Base-by-base conservation (phyloP, 2,113 vertebrate genomes). In the Hyaena hyaena region DNA sequence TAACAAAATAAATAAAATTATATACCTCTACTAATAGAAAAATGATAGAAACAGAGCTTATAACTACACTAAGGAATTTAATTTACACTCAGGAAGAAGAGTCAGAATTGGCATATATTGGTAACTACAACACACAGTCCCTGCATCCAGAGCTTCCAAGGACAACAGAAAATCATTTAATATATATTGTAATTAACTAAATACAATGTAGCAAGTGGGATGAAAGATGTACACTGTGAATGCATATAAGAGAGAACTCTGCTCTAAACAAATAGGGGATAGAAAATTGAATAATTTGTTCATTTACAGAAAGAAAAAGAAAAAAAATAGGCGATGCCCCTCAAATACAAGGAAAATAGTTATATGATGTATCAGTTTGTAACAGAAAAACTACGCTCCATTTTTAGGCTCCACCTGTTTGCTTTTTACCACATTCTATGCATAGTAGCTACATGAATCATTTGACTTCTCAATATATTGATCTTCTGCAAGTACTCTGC, bases 1-100 rank as follows among this genome's bases (percentile, higher is more conserved):
- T 0, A 85, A 84, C 12, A 95, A 96, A 96, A 95, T 65, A 91
- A 84, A 77, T 76, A 83, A 92, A 87, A 77, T 43, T 35, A 89
- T 19, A n/a, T 53, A 87, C 15, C 63, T 58, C 11, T 23, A 39
- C 28, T 55, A 55, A 95, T 48, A 86, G 66, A 24, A 79, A 89
- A 63, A 93, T 85, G n/a, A 71, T 92, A 43, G 66, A 90, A 65
- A 93, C 17, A 68, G 39, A 28, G 23, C 24, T 55, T 66, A 80
- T 23, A 68, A 88, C 26, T 35, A 83, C 10, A 24, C 63, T 50
- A 10, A 95, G 19, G 21, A n/a, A 94, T 68, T 80, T 50, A 58
- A 58, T 48, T n/a, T 79, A 84, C 17, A 45, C 33, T 77, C 77
- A 63, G 45, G 33, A 63, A 89, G 53, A 95, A 90, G 1, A 55